A percentile compares a stretch with the other conserved stretches of the same genome.
These are phyloP conservation scores for Hoplostethus atlanticus DNA, from an alignment of 2,797 vertebrate genomes.

Conservation along the genomic window DNA sequence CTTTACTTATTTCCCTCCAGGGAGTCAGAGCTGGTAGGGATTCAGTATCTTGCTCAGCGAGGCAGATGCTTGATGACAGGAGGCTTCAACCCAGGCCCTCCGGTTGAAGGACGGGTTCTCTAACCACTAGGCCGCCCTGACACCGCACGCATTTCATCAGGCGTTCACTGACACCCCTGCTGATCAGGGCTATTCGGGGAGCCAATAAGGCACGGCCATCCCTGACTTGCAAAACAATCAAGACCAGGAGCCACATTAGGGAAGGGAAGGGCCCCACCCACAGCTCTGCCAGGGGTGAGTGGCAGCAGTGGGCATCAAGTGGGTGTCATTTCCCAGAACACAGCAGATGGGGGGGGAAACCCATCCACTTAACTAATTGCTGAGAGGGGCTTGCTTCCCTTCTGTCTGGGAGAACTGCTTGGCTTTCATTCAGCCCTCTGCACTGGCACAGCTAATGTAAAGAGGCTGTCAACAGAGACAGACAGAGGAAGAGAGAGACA, in stretches of 20 bases:
- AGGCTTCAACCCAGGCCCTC: background rate
- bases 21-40: conserved; percentile 15
- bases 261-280: conserved; percentile 38
- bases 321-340: conserved; percentile 59
- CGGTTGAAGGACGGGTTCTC: conserved; percentile 7
- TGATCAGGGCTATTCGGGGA: conserved; percentile 17
- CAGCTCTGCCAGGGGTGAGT: conserved; percentile 25
- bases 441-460: conserved; percentile 41
- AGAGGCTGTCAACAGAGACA: conserved; percentile 40
- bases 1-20: conserved; percentile 18
- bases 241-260: conserved; percentile 20
- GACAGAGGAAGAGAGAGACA: conserved; percentile 15
- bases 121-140: background rate
- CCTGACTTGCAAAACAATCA: conserved; percentile 29
- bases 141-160: conserved; percentile 1
- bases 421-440: conserved; percentile 56
- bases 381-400: conserved; percentile 46
- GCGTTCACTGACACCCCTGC: background rate
- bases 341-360: conserved; percentile 30
- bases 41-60: background rate
- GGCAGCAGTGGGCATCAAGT: conserved; percentile 25
- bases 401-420: conserved; percentile 37
- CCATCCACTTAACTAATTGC: conserved; percentile 62
- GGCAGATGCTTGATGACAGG: background rate
- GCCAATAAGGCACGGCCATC: conserved; percentile 11